These are phyloP conservation scores for Hyperoplus immaculatus DNA, from an alignment of 2,797 vertebrate genomes.

Conservation along the genomic window DNA sequence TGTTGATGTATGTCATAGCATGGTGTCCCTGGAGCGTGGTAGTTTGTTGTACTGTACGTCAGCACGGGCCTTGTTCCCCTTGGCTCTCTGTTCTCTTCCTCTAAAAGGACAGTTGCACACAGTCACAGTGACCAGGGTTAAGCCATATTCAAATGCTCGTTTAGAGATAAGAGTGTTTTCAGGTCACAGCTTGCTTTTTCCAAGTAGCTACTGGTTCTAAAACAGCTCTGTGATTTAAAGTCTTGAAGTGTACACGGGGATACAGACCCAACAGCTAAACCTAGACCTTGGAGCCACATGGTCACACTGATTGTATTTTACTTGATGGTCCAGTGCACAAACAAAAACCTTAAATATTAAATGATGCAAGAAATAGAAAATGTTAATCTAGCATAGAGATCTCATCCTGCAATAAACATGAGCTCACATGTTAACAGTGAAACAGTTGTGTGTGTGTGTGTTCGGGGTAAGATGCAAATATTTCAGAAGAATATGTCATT, in stretches of 20 bases:
- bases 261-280: conserved; percentile 4
- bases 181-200: neutral
- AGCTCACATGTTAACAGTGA: neutral
- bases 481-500: neutral
- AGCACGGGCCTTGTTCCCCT: neutral
- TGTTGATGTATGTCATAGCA: conserved; percentile 4
- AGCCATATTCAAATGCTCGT: no score
- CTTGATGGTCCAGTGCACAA: conserved; percentile 12
- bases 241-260: neutral
- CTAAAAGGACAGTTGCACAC: no score
- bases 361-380: neutral
- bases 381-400: neutral
- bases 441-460: neutral
- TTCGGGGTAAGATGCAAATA: neutral
- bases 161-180: neutral
- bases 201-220: neutral
- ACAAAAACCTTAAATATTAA: neutral
- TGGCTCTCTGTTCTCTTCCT: conserved; percentile 24
- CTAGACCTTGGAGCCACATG: conserved; percentile 11
- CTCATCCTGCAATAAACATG: neutral
- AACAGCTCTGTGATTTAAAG: neutral
- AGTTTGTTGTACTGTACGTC: conserved; percentile 1
- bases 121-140: no score
- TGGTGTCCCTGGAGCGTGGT: conserved; percentile 8
- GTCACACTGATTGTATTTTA: neutral